Evolutionary conservation across 2,797 vertebrate genomes (phyloP), one percentile per base, ranked within the genome.

Genomic region (Rhinogobio ventralis): DNA sequence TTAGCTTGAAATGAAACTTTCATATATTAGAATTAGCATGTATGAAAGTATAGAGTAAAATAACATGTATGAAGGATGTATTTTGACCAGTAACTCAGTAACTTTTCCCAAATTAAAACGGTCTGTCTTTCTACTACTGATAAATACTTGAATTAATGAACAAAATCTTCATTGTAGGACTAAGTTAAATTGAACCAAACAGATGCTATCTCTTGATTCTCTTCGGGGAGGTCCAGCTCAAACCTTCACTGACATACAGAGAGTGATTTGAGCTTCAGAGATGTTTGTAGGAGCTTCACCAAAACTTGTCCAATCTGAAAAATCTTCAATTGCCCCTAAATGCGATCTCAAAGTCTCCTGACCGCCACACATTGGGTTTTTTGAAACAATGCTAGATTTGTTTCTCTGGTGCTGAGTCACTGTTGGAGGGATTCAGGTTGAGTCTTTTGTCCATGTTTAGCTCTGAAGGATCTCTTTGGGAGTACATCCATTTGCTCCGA

Each of bases 401-500:
- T 83, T 51, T 74, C 66, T 42, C 28, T 68, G 51, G 4, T 83
- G 80, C 80, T 83, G 76, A 88, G 68, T 86, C 82, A 82, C 76
- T 8, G 68, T 69, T 82, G 60, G 74, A 79, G 73, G 82, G 87
- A 72, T 20, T 66, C 33, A 71, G 81, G 72, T 80, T n/a, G 45
- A 66, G 55, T 25, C 7, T 72, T 75, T 51, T 53, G 55, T 76
- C 75, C 72, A 85, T 90, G 88, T 88, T 90, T 89, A 84, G 86
- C 77, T 89, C 87, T 84, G 85, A 79, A 75, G 81, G 83, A 72
- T 83, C 87, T 86, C 85, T 85, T 60, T 28, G 82, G 81, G 73
- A 82, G 82, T 80, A 73, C 80, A 69, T 88, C 87, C 86, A 84
- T 85, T 83, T 85, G 79, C 80, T 68, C 85, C 69, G 85, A 87